phyloP scores from a whole-genome alignment of 2,797 vertebrate genomes.

The Paramormyrops hopkinsi region DNA sequence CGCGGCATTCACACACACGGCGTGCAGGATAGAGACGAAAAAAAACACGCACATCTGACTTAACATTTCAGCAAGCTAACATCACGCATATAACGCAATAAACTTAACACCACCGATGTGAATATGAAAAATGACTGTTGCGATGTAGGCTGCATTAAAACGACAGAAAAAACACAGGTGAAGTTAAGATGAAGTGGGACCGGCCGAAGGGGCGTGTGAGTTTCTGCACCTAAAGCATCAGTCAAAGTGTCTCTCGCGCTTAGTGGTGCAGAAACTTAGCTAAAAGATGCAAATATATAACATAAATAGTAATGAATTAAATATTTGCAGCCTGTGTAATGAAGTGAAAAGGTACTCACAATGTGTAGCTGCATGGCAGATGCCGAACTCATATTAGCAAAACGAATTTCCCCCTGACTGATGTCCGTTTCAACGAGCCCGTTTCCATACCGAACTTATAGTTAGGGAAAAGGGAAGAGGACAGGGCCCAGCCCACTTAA shows the following conservation, averaged over 20 bases:
- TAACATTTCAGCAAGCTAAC: neutral
- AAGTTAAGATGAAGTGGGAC: neutral
- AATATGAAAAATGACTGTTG: neutral
- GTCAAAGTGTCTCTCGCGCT: neutral
- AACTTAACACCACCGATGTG: neutral
- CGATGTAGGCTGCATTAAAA: neutral
- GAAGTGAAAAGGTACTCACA: slow-evolving; percentile 55
- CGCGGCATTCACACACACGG: neutral
- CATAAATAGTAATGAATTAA: neutral
- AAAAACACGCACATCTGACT: neutral
- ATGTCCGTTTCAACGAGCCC: slow-evolving; percentile 46
- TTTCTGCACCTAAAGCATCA: neutral
- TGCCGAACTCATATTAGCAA: slow-evolving; percentile 47
- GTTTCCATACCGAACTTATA: slow-evolving; percentile 64
- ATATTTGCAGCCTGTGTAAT: neutral
- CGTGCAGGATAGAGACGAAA: neutral
- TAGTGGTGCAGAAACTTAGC: neutral
- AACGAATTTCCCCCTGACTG: slow-evolving; percentile 40
- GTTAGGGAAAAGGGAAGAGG: slow-evolving; percentile 29
- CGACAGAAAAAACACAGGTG: neutral
- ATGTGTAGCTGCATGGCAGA: slow-evolving; percentile 65
- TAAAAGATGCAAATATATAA: neutral
- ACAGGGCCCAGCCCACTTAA: slow-evolving; percentile 27
- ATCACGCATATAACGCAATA: neutral
- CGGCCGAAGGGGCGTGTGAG: neutral